These are phyloP conservation scores for Entomobrya multifasciata DNA, from an alignment of 2,888 invertebrate species.

Conservation along the genomic window DNA sequence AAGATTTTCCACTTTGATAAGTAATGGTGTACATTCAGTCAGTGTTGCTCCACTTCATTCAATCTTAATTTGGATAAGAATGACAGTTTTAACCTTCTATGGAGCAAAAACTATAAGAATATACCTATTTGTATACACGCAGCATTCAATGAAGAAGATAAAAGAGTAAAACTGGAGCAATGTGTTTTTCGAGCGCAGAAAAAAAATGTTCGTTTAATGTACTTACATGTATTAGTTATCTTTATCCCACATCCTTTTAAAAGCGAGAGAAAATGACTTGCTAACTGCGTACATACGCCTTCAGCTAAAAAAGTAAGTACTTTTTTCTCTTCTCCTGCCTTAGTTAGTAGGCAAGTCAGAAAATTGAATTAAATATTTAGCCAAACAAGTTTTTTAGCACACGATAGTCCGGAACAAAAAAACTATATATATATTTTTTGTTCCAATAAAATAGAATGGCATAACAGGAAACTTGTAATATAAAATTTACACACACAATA, in stretches of 20 bases:
- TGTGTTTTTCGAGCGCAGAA: background rate
- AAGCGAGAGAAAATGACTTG: background rate
- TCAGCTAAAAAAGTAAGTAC: background rate
- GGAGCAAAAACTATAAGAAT: background rate
- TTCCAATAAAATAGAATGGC: too few relatives aligned
- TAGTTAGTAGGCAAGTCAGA: too few relatives aligned
- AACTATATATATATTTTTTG: too few relatives aligned
- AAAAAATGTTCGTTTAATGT: background rate
- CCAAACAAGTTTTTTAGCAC: background rate
- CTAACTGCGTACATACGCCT: background rate
- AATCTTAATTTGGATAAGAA: constrained; percentile 57
- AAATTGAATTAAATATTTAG: too few relatives aligned
- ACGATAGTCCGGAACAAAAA: constrained; percentile 5
- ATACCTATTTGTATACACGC: too few relatives aligned
- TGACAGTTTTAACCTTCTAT: constrained; percentile 36
- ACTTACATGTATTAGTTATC: constrained; percentile 25
- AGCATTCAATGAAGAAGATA: background rate
- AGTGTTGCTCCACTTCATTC: background rate
- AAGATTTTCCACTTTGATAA: background rate
- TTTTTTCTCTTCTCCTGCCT: too few relatives aligned
- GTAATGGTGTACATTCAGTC: background rate
- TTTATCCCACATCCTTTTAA: constrained; percentile 5
- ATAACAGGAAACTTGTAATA: too few relatives aligned
- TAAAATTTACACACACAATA: too few relatives aligned
- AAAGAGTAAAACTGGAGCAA: constrained; percentile 52